A percentile compares a stretch with the other conserved stretches of the same genome.
Evolutionary conservation across 2,113 vertebrate species (phyloP).

Genomic region (Copsychus sechellarum): DNA sequence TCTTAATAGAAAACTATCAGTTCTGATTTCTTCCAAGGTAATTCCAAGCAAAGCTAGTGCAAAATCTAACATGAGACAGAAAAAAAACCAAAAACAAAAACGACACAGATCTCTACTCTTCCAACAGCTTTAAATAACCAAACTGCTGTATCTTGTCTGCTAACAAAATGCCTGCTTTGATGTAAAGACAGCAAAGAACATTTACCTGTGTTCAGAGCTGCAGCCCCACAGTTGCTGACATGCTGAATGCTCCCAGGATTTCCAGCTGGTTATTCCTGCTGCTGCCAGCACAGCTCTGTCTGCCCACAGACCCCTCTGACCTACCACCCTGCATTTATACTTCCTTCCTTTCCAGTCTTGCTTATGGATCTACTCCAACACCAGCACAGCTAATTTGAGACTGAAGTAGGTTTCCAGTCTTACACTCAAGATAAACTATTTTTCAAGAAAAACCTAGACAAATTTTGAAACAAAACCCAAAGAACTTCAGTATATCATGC

Average conservation of each 20-base stretch:
- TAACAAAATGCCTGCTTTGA: not conserved
- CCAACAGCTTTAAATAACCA: not conserved
- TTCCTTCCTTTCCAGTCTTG: not conserved
- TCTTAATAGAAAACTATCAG: not conserved
- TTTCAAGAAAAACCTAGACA: not conserved
- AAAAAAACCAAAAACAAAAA: not conserved
- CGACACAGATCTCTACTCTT: not conserved
- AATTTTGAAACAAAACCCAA: not conserved
- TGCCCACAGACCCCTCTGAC: not conserved
- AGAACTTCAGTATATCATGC: not conserved
- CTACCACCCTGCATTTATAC: accelerated
- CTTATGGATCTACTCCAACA: not conserved
- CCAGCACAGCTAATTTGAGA: not conserved
- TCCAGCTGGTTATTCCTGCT: not conserved
- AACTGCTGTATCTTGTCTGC: not conserved
- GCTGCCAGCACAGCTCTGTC: not conserved
- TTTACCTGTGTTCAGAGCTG: not conserved
- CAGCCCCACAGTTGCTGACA: not conserved
- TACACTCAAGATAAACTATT: not conserved
- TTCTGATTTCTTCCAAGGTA: not conserved
- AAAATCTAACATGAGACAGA: not conserved
- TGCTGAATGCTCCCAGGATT: not conserved
- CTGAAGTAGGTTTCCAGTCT: not conserved
- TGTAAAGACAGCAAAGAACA: not conserved
- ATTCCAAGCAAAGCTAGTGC: not conserved